Conservation (phyloP, 2,888 invertebrate species). For the Scaptomyza cyrtandrae region DNA sequence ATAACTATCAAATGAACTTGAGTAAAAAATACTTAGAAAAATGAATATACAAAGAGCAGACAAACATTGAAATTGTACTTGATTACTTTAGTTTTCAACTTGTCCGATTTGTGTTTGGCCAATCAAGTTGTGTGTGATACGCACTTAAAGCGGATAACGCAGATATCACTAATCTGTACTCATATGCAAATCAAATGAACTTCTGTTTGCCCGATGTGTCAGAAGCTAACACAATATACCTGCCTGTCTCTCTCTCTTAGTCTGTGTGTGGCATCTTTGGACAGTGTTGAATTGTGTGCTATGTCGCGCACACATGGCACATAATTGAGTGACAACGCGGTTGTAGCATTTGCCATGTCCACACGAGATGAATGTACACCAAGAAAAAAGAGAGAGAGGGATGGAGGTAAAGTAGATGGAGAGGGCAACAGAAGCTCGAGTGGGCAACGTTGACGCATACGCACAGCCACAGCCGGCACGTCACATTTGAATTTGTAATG, state of each 20-base stretch:
- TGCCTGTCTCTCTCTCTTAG: not conserved
- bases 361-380: constrained; percentile 24
- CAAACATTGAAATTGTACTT: not conserved
- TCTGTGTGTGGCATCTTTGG: constrained; percentile 30
- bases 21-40: too few species aligned
- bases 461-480: constrained; percentile 46
- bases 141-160: not conserved
- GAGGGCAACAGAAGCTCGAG: constrained; percentile 13
- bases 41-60: not conserved
- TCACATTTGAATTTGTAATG: constrained; percentile 79
- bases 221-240: not conserved
- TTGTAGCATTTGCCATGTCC: constrained; percentile 69
- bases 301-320: constrained; percentile 71
- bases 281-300: constrained; percentile 76
- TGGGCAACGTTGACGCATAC: constrained; percentile 30
- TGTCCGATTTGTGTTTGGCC: not conserved
- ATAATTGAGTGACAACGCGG: constrained; percentile 80
- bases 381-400: not conserved
- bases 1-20: too few species aligned
- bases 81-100: not conserved
- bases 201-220: not conserved
- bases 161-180: constrained; percentile 3
- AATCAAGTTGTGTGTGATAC: not conserved
- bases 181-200: constrained; percentile 9
- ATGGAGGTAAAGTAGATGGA: too few species aligned